Evolutionary conservation across 2,888 invertebrate genomes (phyloP), one percentile per base, ranked within the genome.

Genomic region (Quadroppia sp.): DNA sequence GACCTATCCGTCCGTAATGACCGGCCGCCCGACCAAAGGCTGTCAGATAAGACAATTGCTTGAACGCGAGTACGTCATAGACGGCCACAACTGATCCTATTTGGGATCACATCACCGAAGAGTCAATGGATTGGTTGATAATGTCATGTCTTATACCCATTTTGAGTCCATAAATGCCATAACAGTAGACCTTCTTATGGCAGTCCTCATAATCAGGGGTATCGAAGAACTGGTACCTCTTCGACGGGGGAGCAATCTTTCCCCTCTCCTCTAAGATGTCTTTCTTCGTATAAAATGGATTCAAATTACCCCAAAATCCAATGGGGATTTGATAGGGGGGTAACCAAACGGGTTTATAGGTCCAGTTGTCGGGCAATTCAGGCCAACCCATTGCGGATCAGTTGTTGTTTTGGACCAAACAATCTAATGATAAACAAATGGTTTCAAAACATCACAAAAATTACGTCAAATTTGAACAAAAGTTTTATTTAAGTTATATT

Each of bases 171-270:
- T 28, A 4, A 1, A 32, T 28, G 4, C n/a, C 32, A 17, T 40
- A 40, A 0, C 20, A 0, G 11, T 20, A 32, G n/a, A 53, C 20
- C 25, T 72, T 72, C 20, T 59, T 59, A 17, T 30, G 32, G 32
- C 72, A 72, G 59, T 72, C 59, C 25, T 30, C 72, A 36, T 72
- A 72, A 30, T 72, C 72, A 7, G 72, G 72, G 28, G 72, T 72
- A 11, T 72, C 72, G 59, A 72, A 72, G 36, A 67, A 67, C 13
- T 59, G 17, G 28, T 59, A 59, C 32, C 17, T 59, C 11, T 59
- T 59, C 17, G 7, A 1, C 59, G 59, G 59, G 4, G 59, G 59
- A 3, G 2, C n/a, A 15, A 4, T n/a, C n/a, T n/a, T n/a, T n/a
- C n/a, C n/a, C n/a, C n/a, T n/a, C n/a, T n/a, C n/a, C n/a, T n/a